Base-by-base conservation (phyloP, 2,797 vertebrate species). In the Scolopax bukidnonensis region DNA sequence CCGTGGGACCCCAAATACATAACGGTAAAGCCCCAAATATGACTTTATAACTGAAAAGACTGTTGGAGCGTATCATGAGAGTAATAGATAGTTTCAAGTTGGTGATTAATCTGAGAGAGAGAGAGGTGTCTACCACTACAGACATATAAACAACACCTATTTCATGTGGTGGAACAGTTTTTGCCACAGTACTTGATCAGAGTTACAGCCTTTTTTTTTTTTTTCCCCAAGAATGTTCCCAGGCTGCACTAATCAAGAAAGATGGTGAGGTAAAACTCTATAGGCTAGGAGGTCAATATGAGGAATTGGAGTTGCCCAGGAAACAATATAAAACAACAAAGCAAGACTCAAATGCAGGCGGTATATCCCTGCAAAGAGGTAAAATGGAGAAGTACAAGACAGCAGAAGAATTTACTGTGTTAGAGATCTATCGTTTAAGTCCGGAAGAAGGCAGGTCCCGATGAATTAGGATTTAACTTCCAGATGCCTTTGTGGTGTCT, bases 1-100 rank as follows among this genome's bases (percentile, higher is more conserved):
- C 12, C 0, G 1, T 41, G 32, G 54, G 30, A 73, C 36, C n/a
- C 6, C 27, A 73, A 23, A 36, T 0, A 50, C 0, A 0, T 1
- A 53, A 87, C 10, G 40, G 79, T 80, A 93, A 84, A 67, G 6
- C 53, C n/a, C 23, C 41, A 80, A 47, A 59, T 14, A 48, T 7
- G 18, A 45, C 36, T 79, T 73, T 36, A 8, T 19, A 91, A 79
- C 9, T 43, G 38, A 32, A 82, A 69, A 59, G n/a, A 38, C 6
- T 65, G 5, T 36, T 65, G 19, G 51, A 86, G 27, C 20, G 17
- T 56, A 24, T 40, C 5, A 69, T 30, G 24, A 93, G 12, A 83
- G 20, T 57, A 85, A 85, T 0, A 33, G 48, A 60, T 18, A 13
- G 14, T 51, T 84, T 67, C 20, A 50, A 80, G 24, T 8, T 14